Evolutionary conservation across 2,888 invertebrate genomes (phyloP), one percentile per base, ranked within the genome.

Genomic region (Masnerella sp.): DNA sequence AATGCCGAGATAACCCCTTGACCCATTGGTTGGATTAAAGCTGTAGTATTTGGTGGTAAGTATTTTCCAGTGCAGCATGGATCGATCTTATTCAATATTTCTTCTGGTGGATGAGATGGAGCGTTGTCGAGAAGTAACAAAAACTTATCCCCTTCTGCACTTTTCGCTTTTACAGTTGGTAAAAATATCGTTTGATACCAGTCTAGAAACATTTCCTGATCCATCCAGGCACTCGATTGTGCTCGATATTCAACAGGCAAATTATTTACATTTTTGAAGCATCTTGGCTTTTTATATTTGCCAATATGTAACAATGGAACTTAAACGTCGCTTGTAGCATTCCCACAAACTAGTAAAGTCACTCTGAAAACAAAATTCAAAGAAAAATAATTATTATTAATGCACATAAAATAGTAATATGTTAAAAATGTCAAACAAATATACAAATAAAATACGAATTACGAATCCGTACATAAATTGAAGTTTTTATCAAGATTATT

Each of bases 21-120:
- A 56, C 79, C 75, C 80, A 80, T 82, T 2, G 80, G 81, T 45
- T 82, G 80, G 12, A 82, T 59, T 1, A 81, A 18, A 5, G 74
- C 38, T 1, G 77, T 80, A 2, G 78, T 78, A 45, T 76, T 80
- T 0, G 77, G 76, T 20, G 80, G 78, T 9, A 81, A 34, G 52
- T 64, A 78, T 9, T 75, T 59, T 1, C 78, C 69, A 51, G 51
- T 49, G 20, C 78, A 78, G 32, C 12, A 11, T n/a, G 61, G 40
- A 40, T 65, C 65, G 2, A 65, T 18, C 0, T 5, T 15, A 30
- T 65, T 47, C 4, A 54, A 12, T n/a, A 45, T 17, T 3, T 58
- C 32, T 5, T 14, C 3, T 45, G 64, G 54, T 17, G 71, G 62
- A 69, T 79, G 77, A 2, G 74, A 58, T 1, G 45, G 36, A n/a